Conservation (phyloP, 2,888 invertebrate genomes). For the Pycnomerus fuliginosus region DNA sequence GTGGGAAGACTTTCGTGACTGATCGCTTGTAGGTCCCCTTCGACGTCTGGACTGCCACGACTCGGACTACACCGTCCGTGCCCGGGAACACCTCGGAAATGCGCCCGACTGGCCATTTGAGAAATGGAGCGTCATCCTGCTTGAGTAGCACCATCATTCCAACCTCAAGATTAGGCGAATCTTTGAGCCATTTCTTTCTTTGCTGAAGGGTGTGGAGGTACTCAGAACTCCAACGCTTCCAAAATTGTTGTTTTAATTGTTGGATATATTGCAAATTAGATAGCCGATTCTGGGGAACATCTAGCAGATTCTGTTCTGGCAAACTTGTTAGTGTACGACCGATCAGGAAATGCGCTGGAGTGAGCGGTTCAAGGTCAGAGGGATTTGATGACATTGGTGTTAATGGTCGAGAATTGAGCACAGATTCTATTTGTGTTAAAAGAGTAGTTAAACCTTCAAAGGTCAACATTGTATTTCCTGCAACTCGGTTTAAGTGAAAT, state of each 20-base stretch:
- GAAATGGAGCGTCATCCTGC: conserved; percentile 35
- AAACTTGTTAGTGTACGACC: conserved; percentile 28
- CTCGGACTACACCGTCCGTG: neutral
- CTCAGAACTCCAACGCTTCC: conserved; percentile 33
- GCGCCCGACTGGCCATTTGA: conserved; percentile 32
- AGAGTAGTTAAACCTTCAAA: conserved; percentile 40
- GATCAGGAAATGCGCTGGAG: conserved; percentile 40
- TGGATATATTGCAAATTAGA: conserved; percentile 33
- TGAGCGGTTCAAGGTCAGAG: conserved; percentile 31
- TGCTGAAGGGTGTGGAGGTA: conserved; percentile 34
- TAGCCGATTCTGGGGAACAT: conserved; percentile 26
- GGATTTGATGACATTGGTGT: conserved; percentile 35
- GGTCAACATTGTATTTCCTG: conserved; percentile 31
- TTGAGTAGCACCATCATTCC: conserved; percentile 38
- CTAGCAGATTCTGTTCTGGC: conserved; percentile 22
- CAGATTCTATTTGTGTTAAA: conserved; percentile 38
- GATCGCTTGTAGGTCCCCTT: neutral
- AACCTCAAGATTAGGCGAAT: conserved; percentile 22
- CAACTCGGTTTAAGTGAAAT: conserved; percentile 34
- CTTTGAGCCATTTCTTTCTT: conserved; percentile 25
- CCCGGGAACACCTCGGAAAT: neutral
- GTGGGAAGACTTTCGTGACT: neutral
- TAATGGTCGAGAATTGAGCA: conserved; percentile 42
- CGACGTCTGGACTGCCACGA: neutral
- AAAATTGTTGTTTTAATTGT: conserved; percentile 32